phyloP scores from a whole-genome alignment of 1,140 invertebrate genomes.

The Sarcophaga peregrina region DNA sequence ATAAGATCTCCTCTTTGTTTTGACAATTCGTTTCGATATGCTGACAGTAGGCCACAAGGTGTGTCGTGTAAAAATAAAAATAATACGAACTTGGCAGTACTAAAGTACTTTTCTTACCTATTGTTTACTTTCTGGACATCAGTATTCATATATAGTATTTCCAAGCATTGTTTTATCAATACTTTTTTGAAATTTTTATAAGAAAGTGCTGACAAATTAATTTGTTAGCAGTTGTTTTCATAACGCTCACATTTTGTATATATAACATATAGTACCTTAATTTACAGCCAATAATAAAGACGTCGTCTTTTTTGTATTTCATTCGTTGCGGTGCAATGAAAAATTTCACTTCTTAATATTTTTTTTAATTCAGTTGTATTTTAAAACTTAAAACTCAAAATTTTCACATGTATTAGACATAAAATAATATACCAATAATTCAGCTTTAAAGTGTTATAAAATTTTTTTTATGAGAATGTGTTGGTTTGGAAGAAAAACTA shows the following conservation, averaged over 20 bases:
- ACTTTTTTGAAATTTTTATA: too few species aligned
- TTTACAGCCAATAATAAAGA: neutral
- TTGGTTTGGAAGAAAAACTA: neutral
- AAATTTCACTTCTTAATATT: conserved; percentile 1
- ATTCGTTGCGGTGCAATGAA: conserved; percentile 21
- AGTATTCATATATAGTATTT: too few species aligned
- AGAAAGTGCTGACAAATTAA: neutral
- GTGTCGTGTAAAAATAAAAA: too few species aligned
- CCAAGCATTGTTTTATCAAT: too few species aligned
- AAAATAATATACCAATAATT: neutral
- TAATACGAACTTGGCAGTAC: too few species aligned
- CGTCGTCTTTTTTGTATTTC: conserved; percentile 15
- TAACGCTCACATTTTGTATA: neutral
- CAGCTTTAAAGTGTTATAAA: neutral
- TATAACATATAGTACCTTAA: neutral
- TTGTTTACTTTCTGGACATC: too few species aligned
- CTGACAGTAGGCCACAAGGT: too few species aligned
- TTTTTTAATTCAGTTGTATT: neutral
- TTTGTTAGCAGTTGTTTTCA: neutral
- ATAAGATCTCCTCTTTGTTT: neutral
- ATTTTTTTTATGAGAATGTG: neutral
- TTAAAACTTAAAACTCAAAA: neutral
- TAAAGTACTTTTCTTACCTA: too few species aligned
- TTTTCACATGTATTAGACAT: neutral
- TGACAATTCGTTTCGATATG: neutral